Evolutionary conservation across 2,113 vertebrate genomes (phyloP), one percentile per base, ranked within the genome.

Genomic region (Cacatua alba): DNA sequence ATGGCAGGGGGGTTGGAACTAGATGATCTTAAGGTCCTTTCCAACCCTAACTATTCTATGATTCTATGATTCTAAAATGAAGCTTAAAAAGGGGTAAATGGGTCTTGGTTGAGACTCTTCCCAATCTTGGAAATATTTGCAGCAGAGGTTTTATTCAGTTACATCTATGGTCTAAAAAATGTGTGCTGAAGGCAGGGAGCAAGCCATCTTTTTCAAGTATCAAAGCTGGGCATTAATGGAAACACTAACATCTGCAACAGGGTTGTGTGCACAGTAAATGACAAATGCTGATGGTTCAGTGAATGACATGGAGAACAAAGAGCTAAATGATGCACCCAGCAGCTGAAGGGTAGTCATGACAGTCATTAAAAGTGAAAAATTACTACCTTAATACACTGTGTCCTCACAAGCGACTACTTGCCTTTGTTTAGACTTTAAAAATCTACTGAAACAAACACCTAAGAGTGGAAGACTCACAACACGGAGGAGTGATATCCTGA

Each of bases 341-440:
- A 86, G 55, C 51, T 81, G 92, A 95, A 93, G 24, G 68, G 60
- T 96, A 71, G 90, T 78, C 68, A 93, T 88, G 87, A 44, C 41
- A 93, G 90, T 80, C 67, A 94, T 88, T 93, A 96, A 93, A 96
- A 90, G 94, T 88, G 55, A 95, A 94, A 95, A 93, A 95, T 91
- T 3, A 31, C 55, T 83, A 25, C 26, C 31, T 90, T 80, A 76
- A 81, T 78, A 74, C 24, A 10, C 28, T 53, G 51, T 83, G 68
- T 83, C 85, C 78, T 90, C 51, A 80, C 43, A 92, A 75, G 52
- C 5, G 51, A 53, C 37, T 48, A 55, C 55, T 74, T 81, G 33
- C 43, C 48, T 88, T 83, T 88, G 43, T 41, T 94, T 68, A 83
- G 26, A 59, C 14, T 84, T 77, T 3, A 86, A 95, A 88, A 90